A percentile compares a stretch with the other conserved stretches of the same genome.
phyloP scores from a whole-genome alignment of 1,140 invertebrate species.

The Thalassaphorura encarpata region DNA sequence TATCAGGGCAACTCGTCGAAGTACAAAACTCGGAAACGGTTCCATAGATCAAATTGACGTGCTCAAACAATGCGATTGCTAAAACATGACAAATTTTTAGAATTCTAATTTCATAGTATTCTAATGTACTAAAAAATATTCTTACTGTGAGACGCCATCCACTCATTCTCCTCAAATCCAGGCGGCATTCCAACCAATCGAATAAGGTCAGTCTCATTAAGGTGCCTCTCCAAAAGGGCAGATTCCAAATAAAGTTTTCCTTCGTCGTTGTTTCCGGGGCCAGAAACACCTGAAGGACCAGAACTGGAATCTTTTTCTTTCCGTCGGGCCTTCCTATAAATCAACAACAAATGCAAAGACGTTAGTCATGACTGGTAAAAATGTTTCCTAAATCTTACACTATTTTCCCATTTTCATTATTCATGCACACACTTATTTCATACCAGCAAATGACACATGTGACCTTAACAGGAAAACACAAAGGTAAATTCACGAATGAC shows the following conservation, averaged over 20 bases:
- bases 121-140: conserved; percentile 33
- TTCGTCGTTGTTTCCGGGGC: conserved; percentile 49
- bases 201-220: conserved; percentile 83
- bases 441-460: too few species aligned
- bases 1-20: conserved; percentile 80
- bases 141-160: conserved; percentile 95
- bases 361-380: too few species aligned
- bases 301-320: conserved; percentile 78
- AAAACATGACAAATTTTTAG: conserved; percentile 37
- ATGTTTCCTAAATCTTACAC: too few species aligned
- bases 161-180: conserved; percentile 94
- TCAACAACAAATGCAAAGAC: neutral
- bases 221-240: conserved; percentile 78
- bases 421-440: too few species aligned
- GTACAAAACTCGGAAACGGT: conserved; percentile 97
- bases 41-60: conserved; percentile 95
- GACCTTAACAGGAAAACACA: too few species aligned
- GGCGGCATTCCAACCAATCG: conserved; percentile 84
- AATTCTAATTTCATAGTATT: neutral
- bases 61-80: conserved; percentile 95
- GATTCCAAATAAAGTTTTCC: conserved; percentile 92
- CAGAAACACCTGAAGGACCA: conserved; percentile 26
- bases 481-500: too few species aligned
- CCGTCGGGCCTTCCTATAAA: conserved; percentile 84
- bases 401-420: too few species aligned